phyloP scores from a whole-genome alignment of 2,113 vertebrate genomes.

The Microcebus tavaratra region DNA sequence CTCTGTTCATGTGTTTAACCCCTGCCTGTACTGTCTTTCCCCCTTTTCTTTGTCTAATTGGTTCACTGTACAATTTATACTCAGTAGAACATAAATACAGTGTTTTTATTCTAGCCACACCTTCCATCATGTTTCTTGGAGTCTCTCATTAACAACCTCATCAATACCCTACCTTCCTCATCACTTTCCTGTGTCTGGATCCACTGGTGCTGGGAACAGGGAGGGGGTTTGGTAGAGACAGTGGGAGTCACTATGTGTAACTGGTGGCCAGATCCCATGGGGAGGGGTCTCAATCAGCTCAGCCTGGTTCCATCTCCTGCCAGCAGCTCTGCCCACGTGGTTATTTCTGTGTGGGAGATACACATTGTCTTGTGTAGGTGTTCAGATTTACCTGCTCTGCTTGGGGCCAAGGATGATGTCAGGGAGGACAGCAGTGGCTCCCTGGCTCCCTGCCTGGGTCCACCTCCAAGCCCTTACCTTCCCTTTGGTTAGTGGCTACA shows the following conservation, averaged over 20 bases:
- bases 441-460: no score
- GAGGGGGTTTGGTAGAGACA: neutral
- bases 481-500: neutral
- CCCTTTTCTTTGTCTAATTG: neutral
- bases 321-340: neutral
- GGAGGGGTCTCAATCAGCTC: neutral
- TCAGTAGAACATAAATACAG: neutral
- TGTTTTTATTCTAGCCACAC: neutral
- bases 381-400: neutral
- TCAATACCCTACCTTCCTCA: neutral
- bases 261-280: no score
- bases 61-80: neutral
- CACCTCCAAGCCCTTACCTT: fast-evolving
- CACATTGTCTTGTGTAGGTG: neutral
- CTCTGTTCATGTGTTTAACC: neutral
- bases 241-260: neutral
- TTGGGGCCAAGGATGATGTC: neutral
- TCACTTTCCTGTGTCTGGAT: neutral
- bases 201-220: neutral
- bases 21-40: neutral
- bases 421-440: neutral
- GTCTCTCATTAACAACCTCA: neutral
- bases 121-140: neutral
- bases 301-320: neutral
- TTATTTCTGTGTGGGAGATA: neutral